Percentiles rank a stretch among this genome's conserved stretches.
Evolutionary conservation across 2,888 invertebrate genomes (phyloP).

Genomic region (Cryptocephalus moraei): DNA sequence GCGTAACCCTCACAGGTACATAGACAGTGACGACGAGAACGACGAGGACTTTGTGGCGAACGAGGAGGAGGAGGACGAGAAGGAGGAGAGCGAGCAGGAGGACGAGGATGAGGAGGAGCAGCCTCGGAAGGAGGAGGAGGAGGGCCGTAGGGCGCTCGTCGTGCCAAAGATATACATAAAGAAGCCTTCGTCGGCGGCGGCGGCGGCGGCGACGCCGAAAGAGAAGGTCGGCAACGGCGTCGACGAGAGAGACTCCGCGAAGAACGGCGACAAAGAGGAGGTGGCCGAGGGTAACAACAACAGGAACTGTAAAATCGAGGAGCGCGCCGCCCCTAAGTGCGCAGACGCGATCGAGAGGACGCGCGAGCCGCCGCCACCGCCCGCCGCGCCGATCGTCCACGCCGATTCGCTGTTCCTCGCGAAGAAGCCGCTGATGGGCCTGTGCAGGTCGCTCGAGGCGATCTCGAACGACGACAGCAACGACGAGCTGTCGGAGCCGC

Average conservation of each 20-base stretch:
- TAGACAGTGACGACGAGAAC: constrained; percentile 41
- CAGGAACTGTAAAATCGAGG: too few species aligned
- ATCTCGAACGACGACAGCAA: constrained; percentile 25
- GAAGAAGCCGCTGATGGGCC: too few species aligned
- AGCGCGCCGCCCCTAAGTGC: too few species aligned
- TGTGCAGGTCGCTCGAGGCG: too few species aligned
- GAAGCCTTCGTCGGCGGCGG: constrained; percentile 13
- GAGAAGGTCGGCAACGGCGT: constrained; percentile 8
- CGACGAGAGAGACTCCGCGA: background rate
- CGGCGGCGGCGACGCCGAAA: constrained; percentile 1
- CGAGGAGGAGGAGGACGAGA: constrained; percentile 38
- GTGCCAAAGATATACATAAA: constrained; percentile 24
- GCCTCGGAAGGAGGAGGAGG: constrained; percentile 13
- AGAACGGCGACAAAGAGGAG: background rate
- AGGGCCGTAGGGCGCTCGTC: constrained; percentile 14
- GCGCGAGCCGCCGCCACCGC: too few species aligned
- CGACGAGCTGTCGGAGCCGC: constrained; percentile 33
- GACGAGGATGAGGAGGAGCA: constrained; percentile 13
- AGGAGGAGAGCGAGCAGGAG: constrained; percentile 24
- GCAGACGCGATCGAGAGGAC: too few species aligned
- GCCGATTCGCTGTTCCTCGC: too few species aligned
- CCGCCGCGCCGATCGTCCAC: too few species aligned
- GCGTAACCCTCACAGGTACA: constrained; percentile 32
- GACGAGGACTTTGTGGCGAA: constrained; percentile 44
- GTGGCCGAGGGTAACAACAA: background rate